phyloP scores from a whole-genome alignment of 2,797 vertebrate species.

The Lateolabrax maculatus region DNA sequence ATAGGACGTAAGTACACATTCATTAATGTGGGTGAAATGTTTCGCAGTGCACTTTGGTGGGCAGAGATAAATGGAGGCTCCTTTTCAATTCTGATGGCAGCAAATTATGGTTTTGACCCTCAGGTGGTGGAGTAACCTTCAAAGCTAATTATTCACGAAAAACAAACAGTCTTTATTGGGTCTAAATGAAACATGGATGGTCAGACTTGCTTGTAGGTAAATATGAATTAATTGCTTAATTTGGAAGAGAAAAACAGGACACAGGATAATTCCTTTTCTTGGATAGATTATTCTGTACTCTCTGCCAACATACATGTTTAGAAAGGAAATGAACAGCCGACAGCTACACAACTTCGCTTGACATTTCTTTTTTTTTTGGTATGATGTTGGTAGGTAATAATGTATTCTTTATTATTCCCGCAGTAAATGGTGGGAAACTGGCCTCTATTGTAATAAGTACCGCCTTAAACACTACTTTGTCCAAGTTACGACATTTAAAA shows the following conservation, averaged over 20 bases:
- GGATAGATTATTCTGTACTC: not conserved
- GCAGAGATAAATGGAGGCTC: constrained; percentile 73
- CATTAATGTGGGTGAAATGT: constrained; percentile 71
- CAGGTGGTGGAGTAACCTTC: constrained; percentile 80
- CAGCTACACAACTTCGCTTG: not conserved
- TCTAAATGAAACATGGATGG: constrained; percentile 71
- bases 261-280: constrained; percentile 46
- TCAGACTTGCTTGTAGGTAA: constrained; percentile 52
- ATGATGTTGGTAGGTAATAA: not conserved
- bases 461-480: not conserved
- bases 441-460: not conserved
- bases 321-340: not conserved
- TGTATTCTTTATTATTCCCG: not conserved
- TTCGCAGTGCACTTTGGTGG: constrained; percentile 52
- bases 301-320: not conserved
- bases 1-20: constrained; percentile 59
- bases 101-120: constrained; percentile 72
- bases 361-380: too few relatives aligned
- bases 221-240: constrained; percentile 54
- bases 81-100: constrained; percentile 50
- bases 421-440: not conserved
- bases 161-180: constrained; percentile 72
- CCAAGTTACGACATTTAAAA: not conserved
- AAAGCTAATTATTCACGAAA: constrained; percentile 81
- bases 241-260: constrained; percentile 46